Conservation (phyloP, 2,797 vertebrate species). For the Galagoides demidoff region DNA sequence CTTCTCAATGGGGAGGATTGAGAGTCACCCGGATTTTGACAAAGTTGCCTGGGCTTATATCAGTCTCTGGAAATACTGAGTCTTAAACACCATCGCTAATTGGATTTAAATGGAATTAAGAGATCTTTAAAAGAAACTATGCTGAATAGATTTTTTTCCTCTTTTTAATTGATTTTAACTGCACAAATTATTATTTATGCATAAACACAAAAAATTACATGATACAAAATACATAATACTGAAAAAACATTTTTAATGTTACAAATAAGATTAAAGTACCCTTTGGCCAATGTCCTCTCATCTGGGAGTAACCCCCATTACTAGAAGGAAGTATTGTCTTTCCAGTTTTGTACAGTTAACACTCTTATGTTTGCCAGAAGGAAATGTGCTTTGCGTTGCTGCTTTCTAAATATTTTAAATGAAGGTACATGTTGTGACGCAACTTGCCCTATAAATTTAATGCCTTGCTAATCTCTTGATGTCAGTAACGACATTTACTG, state of each 20-base stretch:
- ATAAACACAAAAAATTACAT: neutral
- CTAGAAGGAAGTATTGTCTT: neutral
- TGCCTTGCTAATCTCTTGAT: neutral
- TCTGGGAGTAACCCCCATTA: neutral
- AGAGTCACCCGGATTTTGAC: neutral
- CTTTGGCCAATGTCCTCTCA: neutral
- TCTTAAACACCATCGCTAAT: neutral
- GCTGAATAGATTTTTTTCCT: neutral
- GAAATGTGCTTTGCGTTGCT: slow-evolving; percentile 3
- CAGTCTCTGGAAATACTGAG: neutral
- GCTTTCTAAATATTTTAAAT: slow-evolving; percentile 41
- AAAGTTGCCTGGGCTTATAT: neutral
- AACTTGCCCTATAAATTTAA: neutral
- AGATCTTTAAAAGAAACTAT: slow-evolving; percentile 8
- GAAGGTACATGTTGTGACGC: neutral
- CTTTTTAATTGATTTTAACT: neutral
- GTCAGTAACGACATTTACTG: neutral
- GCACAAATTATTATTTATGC: neutral
- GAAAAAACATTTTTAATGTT: neutral
- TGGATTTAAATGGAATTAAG: slow-evolving; percentile 12
- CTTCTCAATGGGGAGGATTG: neutral
- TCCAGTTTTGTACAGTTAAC: neutral
- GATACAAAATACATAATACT: neutral
- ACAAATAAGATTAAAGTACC: neutral
- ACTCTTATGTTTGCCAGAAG: neutral